These are phyloP conservation scores for Pelecanus crispus DNA, from an alignment of 2,113 vertebrate genomes.

Conservation along the genomic window DNA sequence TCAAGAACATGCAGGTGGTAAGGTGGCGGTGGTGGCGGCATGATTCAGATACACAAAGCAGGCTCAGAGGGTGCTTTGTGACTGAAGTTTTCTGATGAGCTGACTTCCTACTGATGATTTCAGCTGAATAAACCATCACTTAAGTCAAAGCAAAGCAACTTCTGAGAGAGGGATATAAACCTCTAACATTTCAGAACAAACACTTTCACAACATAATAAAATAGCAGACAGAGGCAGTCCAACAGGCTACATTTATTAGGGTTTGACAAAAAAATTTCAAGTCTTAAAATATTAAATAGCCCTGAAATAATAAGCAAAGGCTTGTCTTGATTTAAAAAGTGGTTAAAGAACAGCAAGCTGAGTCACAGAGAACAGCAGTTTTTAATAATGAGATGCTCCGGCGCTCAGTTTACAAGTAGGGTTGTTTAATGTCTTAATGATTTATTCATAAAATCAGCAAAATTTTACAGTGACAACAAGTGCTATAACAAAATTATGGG, in stretches of 20 bases:
- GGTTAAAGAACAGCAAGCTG: not conserved
- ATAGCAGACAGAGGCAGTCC: not conserved
- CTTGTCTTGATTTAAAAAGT: not conserved
- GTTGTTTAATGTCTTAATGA: not conserved
- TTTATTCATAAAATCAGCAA: constrained; percentile 5
- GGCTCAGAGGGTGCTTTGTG: not conserved
- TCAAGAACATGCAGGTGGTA: not conserved
- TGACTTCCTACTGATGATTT: not conserved
- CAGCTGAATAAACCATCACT: not conserved
- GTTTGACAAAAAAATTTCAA: not conserved
- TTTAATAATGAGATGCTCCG: not conserved
- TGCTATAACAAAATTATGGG: not conserved
- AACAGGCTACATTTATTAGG: not conserved
- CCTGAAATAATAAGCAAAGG: not conserved
- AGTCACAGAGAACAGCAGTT: not conserved
- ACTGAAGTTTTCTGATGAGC: not conserved
- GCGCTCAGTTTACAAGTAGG: not conserved
- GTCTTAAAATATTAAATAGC: not conserved
- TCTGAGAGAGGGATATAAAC: not conserved
- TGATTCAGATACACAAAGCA: not conserved
- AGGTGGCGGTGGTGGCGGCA: not conserved
- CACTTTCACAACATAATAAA: not conserved
- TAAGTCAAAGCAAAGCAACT: not conserved
- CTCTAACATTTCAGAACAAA: not conserved
- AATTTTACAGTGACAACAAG: not conserved